Base-by-base conservation (phyloP, 2,888 invertebrate species). In the Andricus quercusramuli region DNA sequence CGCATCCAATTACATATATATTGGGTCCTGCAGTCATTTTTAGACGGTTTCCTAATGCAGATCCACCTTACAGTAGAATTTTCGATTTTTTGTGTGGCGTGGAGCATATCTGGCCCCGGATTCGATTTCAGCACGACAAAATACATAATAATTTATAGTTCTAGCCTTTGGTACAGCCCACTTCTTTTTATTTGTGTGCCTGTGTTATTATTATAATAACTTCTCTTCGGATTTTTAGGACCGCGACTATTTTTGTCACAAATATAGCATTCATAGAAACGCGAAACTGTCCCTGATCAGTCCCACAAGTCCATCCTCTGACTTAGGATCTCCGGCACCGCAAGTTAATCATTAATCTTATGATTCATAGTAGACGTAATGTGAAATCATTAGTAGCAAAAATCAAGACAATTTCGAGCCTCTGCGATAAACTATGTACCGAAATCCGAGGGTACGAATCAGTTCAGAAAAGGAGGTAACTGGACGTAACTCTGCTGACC, bases 391-490 rank as follows among this genome's bases (percentile, higher is more conserved):
- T 1, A 59, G 22, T 22, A n/a, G 59, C 11, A 22, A 22, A 22
- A 64, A 17, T 29, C 2, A 62, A 25, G 3, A 25, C 22, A 15
- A 62, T 62, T 62, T 11, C 62, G 81, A 82, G 77, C 32, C 17
- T 83, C 83, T 82, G 82, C 78, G 79, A 76, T 78, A 83, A 83
- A 79, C 87, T 87, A 81, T 85, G 82, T 86, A 85, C 83, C 86
- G 87, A 86, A 89, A 89, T 84, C 88, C 86, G 84, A 91, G 90
- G 88, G 88, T 90, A 89, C 91, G 91, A 89, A 91, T 92, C 93
- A 96, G 94, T 96, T 96, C 95, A 96, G 94, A 96, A 96, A 96
- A 95, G 96, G 96, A 93, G 96, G 96, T 93, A 96, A 93, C 79
- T 96, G 94, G 64, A 96, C 96, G 90, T 96, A 96, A 76, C 94